These are phyloP conservation scores for Eilema depressum DNA, from an alignment of 2,888 invertebrate genomes.

Conservation along the genomic window DNA sequence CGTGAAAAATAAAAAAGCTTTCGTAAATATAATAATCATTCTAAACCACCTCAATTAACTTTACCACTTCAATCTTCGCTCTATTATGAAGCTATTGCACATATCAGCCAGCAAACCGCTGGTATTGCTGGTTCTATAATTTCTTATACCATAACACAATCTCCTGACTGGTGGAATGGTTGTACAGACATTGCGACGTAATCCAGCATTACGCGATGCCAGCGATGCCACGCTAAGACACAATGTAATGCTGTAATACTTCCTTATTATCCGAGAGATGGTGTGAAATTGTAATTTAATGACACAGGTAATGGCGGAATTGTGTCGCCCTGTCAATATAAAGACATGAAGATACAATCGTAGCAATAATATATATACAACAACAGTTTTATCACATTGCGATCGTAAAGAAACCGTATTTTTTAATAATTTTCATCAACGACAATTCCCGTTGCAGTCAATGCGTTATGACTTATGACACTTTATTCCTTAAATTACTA, in stretches of 20 bases:
- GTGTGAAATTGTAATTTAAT: conserved; percentile 61
- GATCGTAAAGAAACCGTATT: neutral
- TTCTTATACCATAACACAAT: conserved; percentile 37
- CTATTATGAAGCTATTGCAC: conserved; percentile 33
- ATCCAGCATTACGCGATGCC: conserved; percentile 62
- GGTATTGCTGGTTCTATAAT: conserved; percentile 41
- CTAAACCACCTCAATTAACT: neutral
- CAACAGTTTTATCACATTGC: neutral
- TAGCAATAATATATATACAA: neutral
- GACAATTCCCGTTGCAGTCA: neutral
- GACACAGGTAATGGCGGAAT: conserved; percentile 35
- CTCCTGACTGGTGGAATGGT: conserved; percentile 46
- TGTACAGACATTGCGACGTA: conserved; percentile 47
- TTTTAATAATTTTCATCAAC: neutral
- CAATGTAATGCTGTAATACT: conserved; percentile 56
- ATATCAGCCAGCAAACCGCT: conserved; percentile 42
- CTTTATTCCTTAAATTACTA: too few relatives aligned
- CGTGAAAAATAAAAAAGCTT: too few relatives aligned
- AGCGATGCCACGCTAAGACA: conserved; percentile 60
- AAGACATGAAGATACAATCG: conserved; percentile 24
- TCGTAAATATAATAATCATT: neutral
- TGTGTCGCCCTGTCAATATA: conserved; percentile 36
- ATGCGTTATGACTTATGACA: too few relatives aligned
- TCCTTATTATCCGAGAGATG: conserved; percentile 60
- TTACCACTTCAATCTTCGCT: neutral